phyloP scores from a whole-genome alignment of 2,888 invertebrate genomes.

The Druceiella hillmani region DNA sequence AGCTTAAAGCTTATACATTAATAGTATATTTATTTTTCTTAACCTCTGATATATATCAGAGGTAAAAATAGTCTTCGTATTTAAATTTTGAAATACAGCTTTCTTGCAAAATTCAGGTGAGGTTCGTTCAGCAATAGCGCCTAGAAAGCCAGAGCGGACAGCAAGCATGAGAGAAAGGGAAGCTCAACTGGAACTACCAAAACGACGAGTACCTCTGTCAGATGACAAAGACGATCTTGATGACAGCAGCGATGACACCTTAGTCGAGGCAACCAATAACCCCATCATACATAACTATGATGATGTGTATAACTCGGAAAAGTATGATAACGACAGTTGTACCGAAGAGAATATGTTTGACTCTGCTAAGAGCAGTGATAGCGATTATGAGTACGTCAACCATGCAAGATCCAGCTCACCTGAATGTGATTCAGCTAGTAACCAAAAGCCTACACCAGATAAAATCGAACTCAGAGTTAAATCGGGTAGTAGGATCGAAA shows the following conservation, averaged over 20 bases:
- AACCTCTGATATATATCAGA: too few relatives aligned
- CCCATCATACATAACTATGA: conserved; percentile 46
- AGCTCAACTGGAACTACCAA: conserved; percentile 57
- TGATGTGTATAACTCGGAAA: conserved; percentile 44
- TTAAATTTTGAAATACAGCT: neutral
- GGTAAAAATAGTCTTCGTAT: neutral
- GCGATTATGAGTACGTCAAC: conserved; percentile 60
- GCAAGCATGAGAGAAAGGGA: conserved; percentile 81
- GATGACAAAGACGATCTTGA: conserved; percentile 51
- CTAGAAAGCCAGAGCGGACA: conserved; percentile 79
- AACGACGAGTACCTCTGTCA: conserved; percentile 41
- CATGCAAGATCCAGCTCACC: conserved; percentile 62
- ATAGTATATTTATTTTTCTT: too few relatives aligned
- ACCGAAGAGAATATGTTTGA: conserved; percentile 29
- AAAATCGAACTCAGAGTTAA: conserved; percentile 31
- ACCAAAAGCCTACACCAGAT: conserved; percentile 30
- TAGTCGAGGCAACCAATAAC: conserved; percentile 46
- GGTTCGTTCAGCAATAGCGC: conserved; percentile 74
- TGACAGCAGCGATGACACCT: conserved; percentile 37
- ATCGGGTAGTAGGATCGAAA: conserved; percentile 30
- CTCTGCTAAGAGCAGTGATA: conserved; percentile 51
- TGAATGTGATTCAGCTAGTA: conserved; percentile 55
- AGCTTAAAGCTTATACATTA: too few relatives aligned
- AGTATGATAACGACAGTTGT: conserved; percentile 41
- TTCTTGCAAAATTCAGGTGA: conserved; percentile 60